Conservation (phyloP, 2,113 vertebrate genomes). For the Zapus hudsonius region DNA sequence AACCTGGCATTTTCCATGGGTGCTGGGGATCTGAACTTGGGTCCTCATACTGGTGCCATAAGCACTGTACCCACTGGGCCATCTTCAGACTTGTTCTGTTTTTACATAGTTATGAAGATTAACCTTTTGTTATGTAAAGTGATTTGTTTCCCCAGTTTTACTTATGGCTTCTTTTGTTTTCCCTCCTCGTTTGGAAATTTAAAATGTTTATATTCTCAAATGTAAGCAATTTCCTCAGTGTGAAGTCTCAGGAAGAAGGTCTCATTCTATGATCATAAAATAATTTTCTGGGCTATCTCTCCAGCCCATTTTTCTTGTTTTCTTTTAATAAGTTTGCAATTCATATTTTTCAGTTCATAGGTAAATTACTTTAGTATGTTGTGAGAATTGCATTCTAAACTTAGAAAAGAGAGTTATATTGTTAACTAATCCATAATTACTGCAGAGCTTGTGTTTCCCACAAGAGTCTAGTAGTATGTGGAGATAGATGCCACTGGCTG, state of each 20-base stretch:
- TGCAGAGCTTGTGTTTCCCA: not conserved
- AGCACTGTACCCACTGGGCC: too few relatives aligned
- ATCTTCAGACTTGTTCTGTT: too few relatives aligned
- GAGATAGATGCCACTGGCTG: not conserved
- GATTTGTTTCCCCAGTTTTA: slow-evolving; percentile 22
- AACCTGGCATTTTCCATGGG: too few relatives aligned
- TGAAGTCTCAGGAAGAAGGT: slow-evolving; percentile 4
- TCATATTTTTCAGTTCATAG: not conserved
- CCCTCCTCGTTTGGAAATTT: not conserved
- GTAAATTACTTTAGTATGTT: slow-evolving; percentile 22
- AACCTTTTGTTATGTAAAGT: not conserved
- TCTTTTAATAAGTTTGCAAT: not conserved
- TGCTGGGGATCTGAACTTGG: too few relatives aligned
- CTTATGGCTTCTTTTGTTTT: not conserved
- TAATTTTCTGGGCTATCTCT: too few relatives aligned
- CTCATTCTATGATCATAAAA: not conserved
- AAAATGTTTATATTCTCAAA: not conserved
- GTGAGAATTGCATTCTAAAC: not conserved
- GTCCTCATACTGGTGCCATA: too few relatives aligned
- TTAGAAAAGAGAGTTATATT: not conserved
- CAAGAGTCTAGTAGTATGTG: not conserved
- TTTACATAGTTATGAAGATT: too few relatives aligned
- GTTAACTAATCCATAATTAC: not conserved
- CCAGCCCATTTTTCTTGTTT: not conserved
- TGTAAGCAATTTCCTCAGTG: slow-evolving; percentile 22